These are phyloP conservation scores for Hymenopus coronatus DNA, from an alignment of 2,888 invertebrate species.

Conservation along the genomic window DNA sequence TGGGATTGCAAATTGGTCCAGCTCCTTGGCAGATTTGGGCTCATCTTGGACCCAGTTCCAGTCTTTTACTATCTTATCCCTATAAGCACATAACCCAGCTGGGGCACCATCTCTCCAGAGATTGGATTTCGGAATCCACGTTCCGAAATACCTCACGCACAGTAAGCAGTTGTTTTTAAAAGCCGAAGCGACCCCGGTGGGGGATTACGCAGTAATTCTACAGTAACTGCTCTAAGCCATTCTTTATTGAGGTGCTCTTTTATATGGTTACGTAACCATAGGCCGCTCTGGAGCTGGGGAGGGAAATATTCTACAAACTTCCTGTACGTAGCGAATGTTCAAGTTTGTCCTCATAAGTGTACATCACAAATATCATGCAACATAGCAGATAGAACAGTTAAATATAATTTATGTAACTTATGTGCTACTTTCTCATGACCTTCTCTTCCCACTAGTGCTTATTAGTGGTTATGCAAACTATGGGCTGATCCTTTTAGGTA, in stretches of 20 bases:
- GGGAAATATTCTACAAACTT: background rate
- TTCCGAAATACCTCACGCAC: background rate
- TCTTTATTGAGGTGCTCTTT: background rate
- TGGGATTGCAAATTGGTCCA: too few species aligned
- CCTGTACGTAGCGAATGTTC: background rate
- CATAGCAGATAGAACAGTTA: too few species aligned
- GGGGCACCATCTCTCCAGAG: background rate
- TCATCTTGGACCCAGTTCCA: too few species aligned
- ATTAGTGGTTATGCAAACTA: too few species aligned
- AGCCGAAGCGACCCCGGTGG: background rate
- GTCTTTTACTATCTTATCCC: too few species aligned
- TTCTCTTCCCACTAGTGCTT: too few species aligned
- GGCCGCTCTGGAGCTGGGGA: background rate
- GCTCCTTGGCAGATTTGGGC: too few species aligned
- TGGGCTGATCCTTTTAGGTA: too few species aligned
- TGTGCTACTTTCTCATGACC: too few species aligned
- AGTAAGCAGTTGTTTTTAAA: background rate
- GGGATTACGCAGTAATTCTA: background rate
- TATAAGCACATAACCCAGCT: too few species aligned
- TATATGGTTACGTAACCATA: background rate
- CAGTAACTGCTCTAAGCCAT: background rate
- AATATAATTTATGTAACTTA: too few species aligned
- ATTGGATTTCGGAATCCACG: background rate
- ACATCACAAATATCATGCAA: too few species aligned
- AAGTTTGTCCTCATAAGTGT: background rate